Base-by-base conservation (phyloP, 1,140 invertebrate species). In the Hypothenemus hampei region DNA sequence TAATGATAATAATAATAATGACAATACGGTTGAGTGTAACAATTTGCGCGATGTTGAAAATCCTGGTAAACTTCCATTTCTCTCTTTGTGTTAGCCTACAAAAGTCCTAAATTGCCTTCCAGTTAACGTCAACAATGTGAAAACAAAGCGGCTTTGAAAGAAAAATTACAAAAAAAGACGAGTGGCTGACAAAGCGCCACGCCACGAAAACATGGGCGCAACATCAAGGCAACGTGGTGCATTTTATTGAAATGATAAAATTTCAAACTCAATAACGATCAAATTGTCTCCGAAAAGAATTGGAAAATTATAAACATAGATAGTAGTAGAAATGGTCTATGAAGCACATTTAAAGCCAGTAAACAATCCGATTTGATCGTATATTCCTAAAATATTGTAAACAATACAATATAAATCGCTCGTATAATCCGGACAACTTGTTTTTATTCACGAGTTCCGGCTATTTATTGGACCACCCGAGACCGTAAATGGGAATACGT, bases 81-180 rank as follows among this genome's bases (percentile, higher is more conserved):
- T 43, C 22, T 21, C 11, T 43, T 43, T 43, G 40, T 18, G 19
- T 11, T 11, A 21, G n/a, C 40, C 23, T 11, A 43, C 40, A 43
- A 43, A 43, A 43, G 40, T 43, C 40, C 19, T 16, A 43, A 43
- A 43, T 43, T 43, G 40, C 40, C 40, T 43, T 43, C 40, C 40
- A 43, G 18, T 43, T 43, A 43, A 43, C 21, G 40, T 22, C 40
- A 23, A 2, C 36, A 8, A 37, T 37, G 16, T 10, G 16, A 37
- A 37, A 37, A 37, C 36, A 37, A 18, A 37, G 36, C 11, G 11
- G 11, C 11, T 37, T 16, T 11, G 20, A 18, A 11, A 43, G n/a
- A n/a, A 18, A 23, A 43, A 23, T n/a, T n/a, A 43, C 11, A 43
- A 39, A 39, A 10, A 39, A 43, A 23, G 23, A 43, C 19, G 16